phyloP scores from a whole-genome alignment of 2,113 vertebrate species.

The Heliornis fulica region DNA sequence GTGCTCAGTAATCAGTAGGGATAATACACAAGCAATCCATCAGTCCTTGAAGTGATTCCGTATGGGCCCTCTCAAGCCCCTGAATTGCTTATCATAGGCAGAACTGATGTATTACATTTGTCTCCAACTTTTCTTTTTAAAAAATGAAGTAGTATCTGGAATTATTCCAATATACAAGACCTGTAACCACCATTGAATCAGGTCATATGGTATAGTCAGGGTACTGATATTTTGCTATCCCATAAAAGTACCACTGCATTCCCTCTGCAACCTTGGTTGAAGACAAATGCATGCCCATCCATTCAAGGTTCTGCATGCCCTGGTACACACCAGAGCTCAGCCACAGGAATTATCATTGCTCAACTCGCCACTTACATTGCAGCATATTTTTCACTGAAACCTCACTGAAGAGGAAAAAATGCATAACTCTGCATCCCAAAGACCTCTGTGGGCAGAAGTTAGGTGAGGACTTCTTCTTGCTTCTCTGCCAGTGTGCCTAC shows the following conservation, averaged over 20 bases:
- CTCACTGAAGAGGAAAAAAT: not conserved
- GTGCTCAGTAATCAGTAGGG: slow-evolving; percentile 37
- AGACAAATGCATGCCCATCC: not conserved
- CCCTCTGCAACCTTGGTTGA: not conserved
- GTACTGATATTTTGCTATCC: not conserved
- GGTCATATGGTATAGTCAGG: not conserved
- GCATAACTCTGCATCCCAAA: not conserved
- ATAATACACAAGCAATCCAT: slow-evolving; percentile 36
- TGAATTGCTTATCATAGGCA: slow-evolving; percentile 5
- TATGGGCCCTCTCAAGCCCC: not conserved
- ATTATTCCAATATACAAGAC: not conserved
- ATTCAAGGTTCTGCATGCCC: not conserved
- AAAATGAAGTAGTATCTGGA: not conserved
- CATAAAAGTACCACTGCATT: not conserved
- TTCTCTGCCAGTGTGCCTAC: not conserved
- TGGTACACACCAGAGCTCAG: not conserved
- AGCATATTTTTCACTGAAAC: not conserved
- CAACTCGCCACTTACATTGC: not conserved
- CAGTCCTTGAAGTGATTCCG: not conserved
- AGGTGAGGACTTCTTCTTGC: not conserved
- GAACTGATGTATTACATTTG: not conserved
- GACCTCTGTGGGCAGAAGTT: not conserved
- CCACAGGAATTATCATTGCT: not conserved
- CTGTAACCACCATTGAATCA: not conserved
- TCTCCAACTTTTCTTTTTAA: not conserved